Conservation (phyloP, 2,797 vertebrate genomes). For the Pangasius macronema region DNA sequence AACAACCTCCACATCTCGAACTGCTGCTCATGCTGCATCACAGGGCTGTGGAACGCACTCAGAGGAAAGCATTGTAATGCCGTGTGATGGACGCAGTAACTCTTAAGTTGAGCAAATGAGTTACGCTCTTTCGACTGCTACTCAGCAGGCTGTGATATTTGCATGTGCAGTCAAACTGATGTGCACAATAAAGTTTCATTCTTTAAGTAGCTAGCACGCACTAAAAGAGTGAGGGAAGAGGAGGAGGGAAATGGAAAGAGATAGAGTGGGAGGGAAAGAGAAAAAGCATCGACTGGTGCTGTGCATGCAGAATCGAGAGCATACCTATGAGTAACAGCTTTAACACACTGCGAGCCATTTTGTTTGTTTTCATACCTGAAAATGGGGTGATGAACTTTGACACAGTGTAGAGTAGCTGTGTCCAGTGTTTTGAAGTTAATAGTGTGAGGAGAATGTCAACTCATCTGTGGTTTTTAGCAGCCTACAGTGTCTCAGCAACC, state of each 20-base stretch:
- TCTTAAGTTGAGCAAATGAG: not conserved
- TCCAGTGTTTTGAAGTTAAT: conserved; percentile 16
- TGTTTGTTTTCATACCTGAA: not conserved
- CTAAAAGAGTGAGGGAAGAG: conserved; percentile 42
- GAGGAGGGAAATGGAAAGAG: conserved; percentile 41
- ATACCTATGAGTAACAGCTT: conserved; percentile 10
- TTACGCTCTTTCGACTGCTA: not conserved
- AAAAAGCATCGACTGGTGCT: conserved; percentile 29
- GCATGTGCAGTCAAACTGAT: not conserved
- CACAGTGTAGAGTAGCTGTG: not conserved
- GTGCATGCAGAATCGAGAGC: conserved; percentile 31
- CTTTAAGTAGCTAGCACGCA: conserved; percentile 17
- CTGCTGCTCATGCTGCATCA: not conserved
- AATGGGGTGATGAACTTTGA: not conserved
- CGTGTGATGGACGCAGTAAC: not conserved
- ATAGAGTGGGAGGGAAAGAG: conserved; percentile 41
- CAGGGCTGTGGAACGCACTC: not conserved
- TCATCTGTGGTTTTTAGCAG: conserved; percentile 31
- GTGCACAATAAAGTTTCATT: not conserved
- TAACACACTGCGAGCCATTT: conserved; percentile 11
- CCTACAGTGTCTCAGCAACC: conserved; percentile 31
- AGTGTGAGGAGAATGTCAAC: conserved; percentile 10
- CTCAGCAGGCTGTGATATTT: not conserved
- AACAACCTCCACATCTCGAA: not conserved
- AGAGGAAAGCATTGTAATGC: not conserved